Evolutionary conservation across 2,797 vertebrate genomes (phyloP).

Genomic region (Bradypodion ventrale): DNA sequence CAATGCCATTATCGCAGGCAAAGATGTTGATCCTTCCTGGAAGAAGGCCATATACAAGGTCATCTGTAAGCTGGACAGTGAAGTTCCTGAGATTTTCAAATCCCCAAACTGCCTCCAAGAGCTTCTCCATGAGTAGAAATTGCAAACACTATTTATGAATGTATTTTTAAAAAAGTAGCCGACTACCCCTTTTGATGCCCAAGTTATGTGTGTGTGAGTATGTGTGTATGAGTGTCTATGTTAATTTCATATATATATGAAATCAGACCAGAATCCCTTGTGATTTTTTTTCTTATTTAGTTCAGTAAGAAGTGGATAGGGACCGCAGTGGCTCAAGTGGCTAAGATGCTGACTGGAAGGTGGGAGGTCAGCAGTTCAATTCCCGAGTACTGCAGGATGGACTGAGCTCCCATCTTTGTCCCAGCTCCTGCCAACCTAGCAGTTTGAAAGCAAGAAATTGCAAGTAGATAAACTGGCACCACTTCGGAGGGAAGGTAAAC

Average conservation of each 20-base stretch:
- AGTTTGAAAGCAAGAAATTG: too few relatives aligned
- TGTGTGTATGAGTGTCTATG: slow-evolving; percentile 68
- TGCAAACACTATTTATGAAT: slow-evolving; percentile 85
- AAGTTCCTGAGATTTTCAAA: slow-evolving; percentile 99
- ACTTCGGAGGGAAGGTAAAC: too few relatives aligned
- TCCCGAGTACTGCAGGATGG: too few relatives aligned
- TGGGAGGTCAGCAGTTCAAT: too few relatives aligned
- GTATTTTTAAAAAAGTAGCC: slow-evolving; percentile 89
- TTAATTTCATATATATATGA: slow-evolving; percentile 76
- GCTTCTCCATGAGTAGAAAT: slow-evolving; percentile 97
- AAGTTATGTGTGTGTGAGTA: slow-evolving; percentile 59
- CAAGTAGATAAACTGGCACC: too few relatives aligned
- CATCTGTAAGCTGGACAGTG: slow-evolving; percentile 99
- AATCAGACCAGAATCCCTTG: slow-evolving; percentile 73
- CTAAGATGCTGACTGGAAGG: too few relatives aligned
- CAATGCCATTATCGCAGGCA: slow-evolving; percentile 98
- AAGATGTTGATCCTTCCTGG: slow-evolving; percentile 99
- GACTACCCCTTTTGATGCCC: slow-evolving; percentile 88
- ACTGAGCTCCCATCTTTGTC: too few relatives aligned
- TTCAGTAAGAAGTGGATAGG: slow-evolving; percentile 74
- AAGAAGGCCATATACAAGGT: slow-evolving; percentile 99
- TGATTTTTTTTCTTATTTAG: slow-evolving; percentile 62
- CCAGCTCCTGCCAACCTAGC: too few relatives aligned
- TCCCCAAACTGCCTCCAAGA: slow-evolving; percentile 99
- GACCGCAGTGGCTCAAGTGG: too few relatives aligned